phyloP scores from a whole-genome alignment of 2,797 vertebrate genomes.

The Sebastiscus albofasciatus region DNA sequence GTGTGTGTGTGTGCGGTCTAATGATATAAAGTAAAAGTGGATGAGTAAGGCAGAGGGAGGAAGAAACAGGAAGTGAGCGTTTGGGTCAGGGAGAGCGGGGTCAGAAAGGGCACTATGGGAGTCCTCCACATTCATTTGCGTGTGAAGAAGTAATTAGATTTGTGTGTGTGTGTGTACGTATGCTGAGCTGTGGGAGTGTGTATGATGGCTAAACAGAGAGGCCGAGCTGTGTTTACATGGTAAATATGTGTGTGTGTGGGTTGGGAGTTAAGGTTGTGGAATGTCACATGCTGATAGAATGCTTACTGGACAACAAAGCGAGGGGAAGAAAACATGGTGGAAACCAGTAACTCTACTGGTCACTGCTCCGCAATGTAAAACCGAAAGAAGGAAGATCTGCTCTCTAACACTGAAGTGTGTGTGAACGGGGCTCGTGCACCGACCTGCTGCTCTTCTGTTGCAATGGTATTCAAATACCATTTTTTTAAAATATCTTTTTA shows the following conservation, averaged over 20 bases:
- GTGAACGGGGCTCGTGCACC: background rate
- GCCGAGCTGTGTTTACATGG: slow-evolving; percentile 74
- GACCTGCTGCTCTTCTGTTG: background rate
- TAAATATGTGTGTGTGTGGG: slow-evolving; percentile 60
- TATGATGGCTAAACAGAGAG: slow-evolving; percentile 74
- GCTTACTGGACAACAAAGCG: slow-evolving; percentile 72
- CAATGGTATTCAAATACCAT: too few relatives aligned
- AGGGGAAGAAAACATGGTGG: slow-evolving; percentile 51
- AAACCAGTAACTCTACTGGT: slow-evolving; percentile 43
- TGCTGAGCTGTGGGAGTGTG: slow-evolving; percentile 66
- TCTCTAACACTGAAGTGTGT: background rate
- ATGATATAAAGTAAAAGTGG: background rate
- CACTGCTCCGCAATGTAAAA: background rate
- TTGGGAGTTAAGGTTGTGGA: slow-evolving; percentile 70
- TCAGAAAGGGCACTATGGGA: slow-evolving; percentile 66
- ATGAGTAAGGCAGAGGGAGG: slow-evolving; percentile 14
- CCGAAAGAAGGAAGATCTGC: background rate
- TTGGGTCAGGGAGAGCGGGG: slow-evolving; percentile 49
- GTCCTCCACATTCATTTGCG: slow-evolving; percentile 61
- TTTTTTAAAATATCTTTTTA: background rate
- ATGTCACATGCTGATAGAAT: slow-evolving; percentile 77
- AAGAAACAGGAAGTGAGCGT: slow-evolving; percentile 64
- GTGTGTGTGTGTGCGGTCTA: background rate
- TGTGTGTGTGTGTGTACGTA: slow-evolving; percentile 28
- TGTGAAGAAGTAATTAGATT: slow-evolving; percentile 73